Evolutionary conservation across 64 coral and sea anemone genomes (phyloP).

Genomic region (Platygyra sinensis): DNA sequence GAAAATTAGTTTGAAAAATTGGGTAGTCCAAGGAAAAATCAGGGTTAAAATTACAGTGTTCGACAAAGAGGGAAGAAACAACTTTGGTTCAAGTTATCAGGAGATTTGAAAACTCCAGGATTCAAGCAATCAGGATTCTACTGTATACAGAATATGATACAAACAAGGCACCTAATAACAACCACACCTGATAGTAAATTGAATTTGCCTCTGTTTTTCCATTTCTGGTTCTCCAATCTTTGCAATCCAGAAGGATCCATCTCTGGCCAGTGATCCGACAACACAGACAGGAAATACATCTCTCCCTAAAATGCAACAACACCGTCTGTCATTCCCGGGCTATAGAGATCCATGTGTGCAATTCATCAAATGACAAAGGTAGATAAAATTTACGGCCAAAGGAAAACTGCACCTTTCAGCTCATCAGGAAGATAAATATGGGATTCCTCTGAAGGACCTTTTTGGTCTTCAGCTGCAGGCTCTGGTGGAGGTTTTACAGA

Average conservation of each 20-base stretch:
- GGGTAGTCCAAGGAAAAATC: too few relatives aligned
- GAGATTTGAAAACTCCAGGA: too few relatives aligned
- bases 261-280: constrained; percentile 12
- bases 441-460: background rate
- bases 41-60: too few relatives aligned
- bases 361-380: background rate
- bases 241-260: constrained; percentile 28
- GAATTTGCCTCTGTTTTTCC: background rate
- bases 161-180: background rate
- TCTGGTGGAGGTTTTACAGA: background rate
- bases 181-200: background rate
- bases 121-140: too few relatives aligned
- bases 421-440: background rate
- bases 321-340: too few relatives aligned
- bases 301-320: background rate
- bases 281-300: constrained; percentile 13
- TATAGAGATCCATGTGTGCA: too few relatives aligned
- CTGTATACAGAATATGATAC: too few relatives aligned
- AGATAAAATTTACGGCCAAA: background rate
- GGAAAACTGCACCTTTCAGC: constrained; percentile 3
- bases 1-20: too few relatives aligned
- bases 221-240: constrained; percentile 9
- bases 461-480: background rate
- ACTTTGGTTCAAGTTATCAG: too few relatives aligned
- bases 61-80: too few relatives aligned